Evolutionary conservation across 92 coral and sea anemone genomes (phyloP).

Genomic region (Zoanthus sociatus): DNA sequence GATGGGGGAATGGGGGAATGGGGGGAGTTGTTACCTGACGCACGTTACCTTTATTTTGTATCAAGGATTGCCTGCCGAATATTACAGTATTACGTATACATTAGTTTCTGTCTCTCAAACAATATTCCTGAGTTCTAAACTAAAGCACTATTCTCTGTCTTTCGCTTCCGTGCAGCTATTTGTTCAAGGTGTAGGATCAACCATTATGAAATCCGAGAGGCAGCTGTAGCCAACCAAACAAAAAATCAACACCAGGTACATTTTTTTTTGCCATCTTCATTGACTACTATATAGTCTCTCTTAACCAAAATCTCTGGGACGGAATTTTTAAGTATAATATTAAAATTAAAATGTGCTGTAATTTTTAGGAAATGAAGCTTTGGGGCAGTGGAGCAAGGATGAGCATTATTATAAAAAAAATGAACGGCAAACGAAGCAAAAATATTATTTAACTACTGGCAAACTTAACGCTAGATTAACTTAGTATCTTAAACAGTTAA

Average conservation of each 20-base stretch:
- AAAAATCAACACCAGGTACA: background rate
- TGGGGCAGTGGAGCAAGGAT: too few species aligned
- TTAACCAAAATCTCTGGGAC: background rate
- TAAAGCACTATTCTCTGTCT: background rate
- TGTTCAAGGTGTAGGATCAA: background rate
- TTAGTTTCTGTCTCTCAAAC: background rate
- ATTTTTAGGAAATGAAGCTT: background rate
- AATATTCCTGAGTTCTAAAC: background rate
- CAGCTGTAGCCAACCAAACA: background rate
- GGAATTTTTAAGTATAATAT: background rate
- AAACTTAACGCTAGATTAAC: too few species aligned
- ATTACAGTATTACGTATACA: background rate
- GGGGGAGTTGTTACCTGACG: background rate
- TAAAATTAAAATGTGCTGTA: background rate
- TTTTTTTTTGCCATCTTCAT: background rate
- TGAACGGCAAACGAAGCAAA: too few species aligned
- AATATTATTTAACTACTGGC: too few species aligned
- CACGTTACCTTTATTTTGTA: background rate
- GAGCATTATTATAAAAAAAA: too few species aligned
- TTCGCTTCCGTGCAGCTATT: conserved; percentile 4
- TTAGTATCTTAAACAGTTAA: too few species aligned
- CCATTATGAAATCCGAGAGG: background rate
- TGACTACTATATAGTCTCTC: background rate
- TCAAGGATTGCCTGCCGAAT: background rate
- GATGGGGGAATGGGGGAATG: too few species aligned